Percentiles rank a stretch among this genome's conserved stretches.
phyloP scores from a whole-genome alignment of 92 coral and sea anemone genomes.

The Porites rus region DNA sequence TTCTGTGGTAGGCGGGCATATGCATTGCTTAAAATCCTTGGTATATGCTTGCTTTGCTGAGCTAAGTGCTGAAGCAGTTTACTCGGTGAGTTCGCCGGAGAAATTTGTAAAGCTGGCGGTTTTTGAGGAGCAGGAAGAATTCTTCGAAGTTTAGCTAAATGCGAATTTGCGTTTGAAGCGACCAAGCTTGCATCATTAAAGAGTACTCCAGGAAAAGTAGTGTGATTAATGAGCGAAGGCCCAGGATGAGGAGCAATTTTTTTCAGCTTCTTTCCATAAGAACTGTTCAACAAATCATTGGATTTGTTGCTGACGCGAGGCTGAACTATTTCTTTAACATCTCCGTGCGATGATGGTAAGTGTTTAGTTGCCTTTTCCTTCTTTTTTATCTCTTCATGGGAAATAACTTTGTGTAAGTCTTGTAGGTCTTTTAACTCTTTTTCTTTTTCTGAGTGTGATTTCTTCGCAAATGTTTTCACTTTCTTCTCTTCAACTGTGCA shows the following conservation, averaged over 20 bases:
- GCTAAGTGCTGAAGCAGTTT: slow-evolving; percentile 68
- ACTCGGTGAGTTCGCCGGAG: slow-evolving; percentile 76
- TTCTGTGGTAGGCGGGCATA: slow-evolving; percentile 1
- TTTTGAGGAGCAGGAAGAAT: slow-evolving; percentile 41
- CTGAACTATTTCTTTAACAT: not conserved
- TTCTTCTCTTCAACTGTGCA: slow-evolving; percentile 74
- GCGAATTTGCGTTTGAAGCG: not conserved
- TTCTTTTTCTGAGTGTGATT: slow-evolving; percentile 30
- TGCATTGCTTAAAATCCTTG: slow-evolving; percentile 45
- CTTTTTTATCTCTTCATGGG: slow-evolving; percentile 64
- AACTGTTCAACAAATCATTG: slow-evolving; percentile 35
- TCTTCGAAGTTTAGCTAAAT: slow-evolving; percentile 27
- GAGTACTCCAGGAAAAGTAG: slow-evolving; percentile 27
- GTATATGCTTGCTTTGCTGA: slow-evolving; percentile 59
- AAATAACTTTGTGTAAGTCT: slow-evolving; percentile 66
- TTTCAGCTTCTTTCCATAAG: slow-evolving; percentile 39
- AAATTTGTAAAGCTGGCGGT: slow-evolving; percentile 18
- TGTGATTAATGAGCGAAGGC: slow-evolving; percentile 2
- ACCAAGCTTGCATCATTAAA: slow-evolving; percentile 22
- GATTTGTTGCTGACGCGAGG: slow-evolving; percentile 3
- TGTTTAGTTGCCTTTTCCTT: slow-evolving; percentile 46
- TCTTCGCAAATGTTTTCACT: slow-evolving; percentile 11
- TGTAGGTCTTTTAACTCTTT: slow-evolving; percentile 30
- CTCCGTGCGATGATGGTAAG: slow-evolving; percentile 26
- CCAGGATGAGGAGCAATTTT: slow-evolving; percentile 44